These are phyloP conservation scores for Acleris holmiana DNA, from an alignment of 2,888 invertebrate genomes.

Conservation along the genomic window DNA sequence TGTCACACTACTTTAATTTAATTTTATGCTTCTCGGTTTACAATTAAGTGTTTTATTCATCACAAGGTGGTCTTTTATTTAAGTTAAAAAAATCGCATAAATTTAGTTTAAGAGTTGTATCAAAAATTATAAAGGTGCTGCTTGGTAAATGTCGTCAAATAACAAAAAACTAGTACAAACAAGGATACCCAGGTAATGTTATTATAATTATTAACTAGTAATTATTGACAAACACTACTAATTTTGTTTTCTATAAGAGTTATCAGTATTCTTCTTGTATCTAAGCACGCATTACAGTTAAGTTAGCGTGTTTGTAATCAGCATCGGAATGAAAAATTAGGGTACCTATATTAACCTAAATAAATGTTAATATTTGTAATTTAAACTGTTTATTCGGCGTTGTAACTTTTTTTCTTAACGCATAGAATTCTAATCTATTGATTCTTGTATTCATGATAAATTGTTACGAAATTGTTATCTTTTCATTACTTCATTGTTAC, in stretches of 20 bases:
- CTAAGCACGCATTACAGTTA: no score
- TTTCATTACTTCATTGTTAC: conserved; percentile 29
- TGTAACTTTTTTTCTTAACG: background rate
- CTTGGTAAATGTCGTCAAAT: conserved; percentile 31
- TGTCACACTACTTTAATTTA: conserved; percentile 22
- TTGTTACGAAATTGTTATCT: conserved; percentile 35
- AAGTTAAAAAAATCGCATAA: background rate
- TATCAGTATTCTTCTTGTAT: no score
- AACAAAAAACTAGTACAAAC: conserved; percentile 21
- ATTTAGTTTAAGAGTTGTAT: conserved; percentile 13
- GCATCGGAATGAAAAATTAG: no score
- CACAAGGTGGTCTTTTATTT: background rate
- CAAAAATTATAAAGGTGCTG: conserved; percentile 20
- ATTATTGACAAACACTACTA: no score
- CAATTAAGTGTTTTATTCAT: background rate
- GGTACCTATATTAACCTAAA: no score
- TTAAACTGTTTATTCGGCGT: conserved; percentile 10
- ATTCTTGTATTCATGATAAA: conserved; percentile 33
- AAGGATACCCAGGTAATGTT: conserved; percentile 21
- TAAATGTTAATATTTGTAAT: no score
- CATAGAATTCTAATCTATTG: conserved; percentile 29
- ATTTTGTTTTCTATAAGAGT: no score
- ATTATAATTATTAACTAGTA: background rate
- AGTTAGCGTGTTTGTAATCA: no score
- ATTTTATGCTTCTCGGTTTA: conserved; percentile 5